Base-by-base conservation (phyloP, 2,113 vertebrate genomes). In the Callopanchax toddi region DNA sequence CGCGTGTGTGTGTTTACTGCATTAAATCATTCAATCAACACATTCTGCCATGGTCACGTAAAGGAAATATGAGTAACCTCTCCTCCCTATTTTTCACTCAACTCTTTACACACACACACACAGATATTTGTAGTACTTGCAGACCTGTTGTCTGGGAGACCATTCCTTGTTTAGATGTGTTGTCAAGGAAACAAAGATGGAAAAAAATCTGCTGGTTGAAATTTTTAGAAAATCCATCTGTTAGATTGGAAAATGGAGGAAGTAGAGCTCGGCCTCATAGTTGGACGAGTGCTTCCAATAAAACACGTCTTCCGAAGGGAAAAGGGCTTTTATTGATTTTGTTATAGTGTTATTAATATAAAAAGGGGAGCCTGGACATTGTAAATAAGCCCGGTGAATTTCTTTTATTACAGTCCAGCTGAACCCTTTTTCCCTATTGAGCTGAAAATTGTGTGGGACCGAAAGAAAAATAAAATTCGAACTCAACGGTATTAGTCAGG, bases 151-250 rank as follows among this genome's bases (percentile, higher is more conserved):
- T 91, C 91, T 74, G 63, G 91, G 92, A 88, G 87, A 92, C 92
- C 81, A 75, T 79, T 89, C 82, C 86, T 91, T 93, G 91, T 92
- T 93, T 92, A 81, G 87, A 88, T 76, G 55, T 83, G 91, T 92
- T 85, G 91, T 90, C 90, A 92, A 86, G 91, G 92, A 87, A 91
- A 92, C 91, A 90, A 90, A 90, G 78, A 86, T 74, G 70, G 67
- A 15, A 71, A 70, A 73, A 81, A 85, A 76, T 65, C 79, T 85
- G 83, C 74, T 89, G 32, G 57, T 50, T 84, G 81, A 86, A 89
- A 84, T 86, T 83, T 88, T 91, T 86, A 61, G 77, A 87, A 89
- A 91, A 84, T 87, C 89, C 87, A 89, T 90, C 86, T 89, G 76
- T 64, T 84, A 13, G 63, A 67, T 87, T 86, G 81, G 81, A 89